Percentiles rank a stretch among this genome's conserved stretches.
These are phyloP conservation scores for Clostera curtula DNA, from an alignment of 2,888 invertebrate genomes.

Conservation along the genomic window DNA sequence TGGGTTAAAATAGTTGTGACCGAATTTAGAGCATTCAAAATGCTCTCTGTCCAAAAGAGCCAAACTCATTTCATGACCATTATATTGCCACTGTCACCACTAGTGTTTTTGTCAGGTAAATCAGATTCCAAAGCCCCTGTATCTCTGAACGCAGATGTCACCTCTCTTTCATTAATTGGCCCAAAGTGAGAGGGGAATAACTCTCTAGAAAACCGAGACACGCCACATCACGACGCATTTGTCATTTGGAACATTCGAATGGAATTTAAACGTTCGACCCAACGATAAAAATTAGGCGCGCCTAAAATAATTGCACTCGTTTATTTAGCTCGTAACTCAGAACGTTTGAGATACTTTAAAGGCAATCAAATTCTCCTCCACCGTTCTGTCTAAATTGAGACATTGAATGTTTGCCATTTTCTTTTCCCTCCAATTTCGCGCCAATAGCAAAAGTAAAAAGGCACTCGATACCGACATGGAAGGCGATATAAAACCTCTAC, in stretches of 20 bases:
- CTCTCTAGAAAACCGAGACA: constrained; percentile 35
- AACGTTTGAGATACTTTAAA: constrained; percentile 40
- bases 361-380: constrained; percentile 46
- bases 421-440: constrained; percentile 60
- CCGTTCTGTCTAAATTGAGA: constrained; percentile 56
- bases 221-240: constrained; percentile 49
- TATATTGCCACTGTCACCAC: constrained; percentile 61
- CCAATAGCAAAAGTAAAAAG: constrained; percentile 62
- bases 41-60: constrained; percentile 47
- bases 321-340: constrained; percentile 39
- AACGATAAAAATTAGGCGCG: constrained; percentile 49
- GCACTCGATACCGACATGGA: constrained; percentile 52
- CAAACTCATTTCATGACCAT: constrained; percentile 45
- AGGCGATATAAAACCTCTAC: constrained; percentile 53
- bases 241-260: constrained; percentile 45
- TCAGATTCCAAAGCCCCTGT: constrained; percentile 51
- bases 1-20: too few species aligned
- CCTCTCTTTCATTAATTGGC: constrained; percentile 61
- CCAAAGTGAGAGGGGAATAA: constrained; percentile 36
- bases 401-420: constrained; percentile 66
- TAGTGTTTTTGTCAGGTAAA: constrained; percentile 67
- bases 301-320: constrained; percentile 50
- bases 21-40: too few species aligned
- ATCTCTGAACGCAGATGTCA: constrained; percentile 41
- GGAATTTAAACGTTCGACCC: constrained; percentile 35